Evolutionary conservation across 92 coral and sea anemone species (phyloP).

Genomic region (Siderastrea radians): DNA sequence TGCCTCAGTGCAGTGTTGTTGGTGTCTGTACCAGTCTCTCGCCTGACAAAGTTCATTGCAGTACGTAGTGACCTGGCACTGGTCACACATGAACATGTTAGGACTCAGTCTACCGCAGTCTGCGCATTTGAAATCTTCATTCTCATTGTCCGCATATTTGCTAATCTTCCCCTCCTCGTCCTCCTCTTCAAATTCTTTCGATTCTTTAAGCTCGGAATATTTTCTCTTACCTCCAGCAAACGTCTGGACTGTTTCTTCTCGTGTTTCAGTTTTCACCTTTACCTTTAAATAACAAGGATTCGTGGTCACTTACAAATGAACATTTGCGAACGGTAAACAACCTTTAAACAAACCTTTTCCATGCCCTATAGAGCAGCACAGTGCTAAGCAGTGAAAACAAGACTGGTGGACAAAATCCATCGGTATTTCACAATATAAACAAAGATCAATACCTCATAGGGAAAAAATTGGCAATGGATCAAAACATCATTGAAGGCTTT

Average conservation of each 20-base stretch:
- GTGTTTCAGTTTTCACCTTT: constrained; percentile 40
- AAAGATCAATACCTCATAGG: no score
- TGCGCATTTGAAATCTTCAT: constrained; percentile 25
- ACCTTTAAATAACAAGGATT: not conserved
- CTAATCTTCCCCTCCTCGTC: constrained; percentile 5
- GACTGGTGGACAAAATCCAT: not conserved
- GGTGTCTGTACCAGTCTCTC: constrained; percentile 71
- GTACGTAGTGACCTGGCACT: constrained; percentile 52
- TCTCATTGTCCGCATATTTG: not conserved
- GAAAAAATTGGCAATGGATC: no score
- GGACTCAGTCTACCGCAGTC: constrained; percentile 43
- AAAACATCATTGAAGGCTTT: no score
- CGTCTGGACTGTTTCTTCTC: constrained; percentile 38
- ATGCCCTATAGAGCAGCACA: not conserved
- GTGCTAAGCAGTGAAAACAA: not conserved
- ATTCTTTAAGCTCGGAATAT: constrained; percentile 18
- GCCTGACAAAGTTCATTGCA: constrained; percentile 73
- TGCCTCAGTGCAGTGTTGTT: constrained; percentile 31
- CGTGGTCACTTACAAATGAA: not conserved
- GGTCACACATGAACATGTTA: constrained; percentile 59
- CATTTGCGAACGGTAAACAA: not conserved
- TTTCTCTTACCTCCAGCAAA: constrained; percentile 22
- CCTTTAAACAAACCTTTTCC: not conserved
- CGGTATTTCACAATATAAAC: no score
- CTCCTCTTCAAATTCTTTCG: not conserved